phyloP scores from a whole-genome alignment of 2,797 vertebrate species.

The Macrochelys suwanniensis region DNA sequence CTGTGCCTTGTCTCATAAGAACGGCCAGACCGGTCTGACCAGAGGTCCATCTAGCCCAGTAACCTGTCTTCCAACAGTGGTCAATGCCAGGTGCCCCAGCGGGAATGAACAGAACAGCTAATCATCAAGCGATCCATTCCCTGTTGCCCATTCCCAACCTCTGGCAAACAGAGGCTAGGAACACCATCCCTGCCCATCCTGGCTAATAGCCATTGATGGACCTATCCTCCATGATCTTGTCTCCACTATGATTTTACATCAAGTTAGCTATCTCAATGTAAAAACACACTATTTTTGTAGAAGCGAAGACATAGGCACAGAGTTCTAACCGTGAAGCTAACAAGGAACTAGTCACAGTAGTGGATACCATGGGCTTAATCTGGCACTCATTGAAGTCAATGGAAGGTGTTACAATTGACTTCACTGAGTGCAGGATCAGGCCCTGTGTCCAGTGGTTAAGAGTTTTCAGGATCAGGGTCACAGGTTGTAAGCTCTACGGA shows the following conservation, averaged over 20 bases:
- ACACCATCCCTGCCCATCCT: no score
- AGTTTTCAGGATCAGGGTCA: neutral
- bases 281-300: neutral
- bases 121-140: no score
- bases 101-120: no score
- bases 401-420: accelerated
- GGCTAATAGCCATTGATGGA: no score
- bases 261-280: neutral
- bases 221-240: no score
- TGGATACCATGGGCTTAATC: neutral
- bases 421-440: accelerated
- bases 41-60: no score
- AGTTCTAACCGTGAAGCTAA: neutral
- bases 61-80: no score
- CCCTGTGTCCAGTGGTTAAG: accelerated
- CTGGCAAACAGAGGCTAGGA: no score
- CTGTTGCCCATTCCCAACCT: no score
- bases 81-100: no score
- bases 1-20: neutral
- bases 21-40: no score
- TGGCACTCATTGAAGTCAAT: neutral
- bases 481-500: accelerated
- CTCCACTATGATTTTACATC: neutral
- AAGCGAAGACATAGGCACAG: neutral
- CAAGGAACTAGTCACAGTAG: accelerated